These are phyloP conservation scores for Sericinus montela DNA, from an alignment of 2,888 invertebrate species.

Conservation along the genomic window DNA sequence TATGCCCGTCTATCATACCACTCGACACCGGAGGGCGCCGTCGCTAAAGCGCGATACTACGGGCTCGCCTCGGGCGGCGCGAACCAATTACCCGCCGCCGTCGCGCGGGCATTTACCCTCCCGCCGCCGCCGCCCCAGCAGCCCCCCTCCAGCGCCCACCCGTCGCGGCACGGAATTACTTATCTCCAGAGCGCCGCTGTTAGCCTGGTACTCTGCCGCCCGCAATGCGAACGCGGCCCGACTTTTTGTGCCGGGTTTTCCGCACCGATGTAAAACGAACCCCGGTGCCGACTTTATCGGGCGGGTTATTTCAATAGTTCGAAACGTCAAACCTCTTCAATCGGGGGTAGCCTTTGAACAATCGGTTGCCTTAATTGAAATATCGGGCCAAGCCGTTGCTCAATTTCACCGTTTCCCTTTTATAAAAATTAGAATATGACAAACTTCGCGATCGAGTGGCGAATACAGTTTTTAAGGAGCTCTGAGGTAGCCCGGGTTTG, in stretches of 20 bases:
- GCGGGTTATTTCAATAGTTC: slow-evolving; percentile 11
- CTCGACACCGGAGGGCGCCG: slow-evolving; percentile 77
- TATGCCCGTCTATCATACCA: slow-evolving; percentile 38
- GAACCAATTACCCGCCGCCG: slow-evolving; percentile 77
- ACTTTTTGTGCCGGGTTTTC: slow-evolving; percentile 43
- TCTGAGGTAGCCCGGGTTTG: too few species aligned
- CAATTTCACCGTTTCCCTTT: not conserved
- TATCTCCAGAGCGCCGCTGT: slow-evolving; percentile 59
- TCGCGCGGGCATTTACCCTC: slow-evolving; percentile 70
- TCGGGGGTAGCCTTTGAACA: slow-evolving; percentile 9
- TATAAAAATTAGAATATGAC: too few species aligned
- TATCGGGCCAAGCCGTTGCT: not conserved
- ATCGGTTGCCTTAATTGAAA: slow-evolving; percentile 9
- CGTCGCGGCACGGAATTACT: slow-evolving; percentile 53
- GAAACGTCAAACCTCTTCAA: slow-evolving; percentile 5
- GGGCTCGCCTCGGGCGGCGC: slow-evolving; percentile 78
- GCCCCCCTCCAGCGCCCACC: slow-evolving; percentile 35
- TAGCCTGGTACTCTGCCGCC: slow-evolving; percentile 67
- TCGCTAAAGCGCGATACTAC: slow-evolving; percentile 79
- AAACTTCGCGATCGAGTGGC: too few species aligned
- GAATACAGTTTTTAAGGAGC: too few species aligned
- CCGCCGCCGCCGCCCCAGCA: slow-evolving; percentile 27
- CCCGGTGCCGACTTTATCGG: slow-evolving; percentile 17
- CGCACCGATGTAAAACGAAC: slow-evolving; percentile 13
- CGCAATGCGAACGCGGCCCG: slow-evolving; percentile 63